Percentiles rank a stretch among this genome's conserved stretches.
Evolutionary conservation across 2,888 invertebrate species (phyloP).

Genomic region (Calameuta filiformis): DNA sequence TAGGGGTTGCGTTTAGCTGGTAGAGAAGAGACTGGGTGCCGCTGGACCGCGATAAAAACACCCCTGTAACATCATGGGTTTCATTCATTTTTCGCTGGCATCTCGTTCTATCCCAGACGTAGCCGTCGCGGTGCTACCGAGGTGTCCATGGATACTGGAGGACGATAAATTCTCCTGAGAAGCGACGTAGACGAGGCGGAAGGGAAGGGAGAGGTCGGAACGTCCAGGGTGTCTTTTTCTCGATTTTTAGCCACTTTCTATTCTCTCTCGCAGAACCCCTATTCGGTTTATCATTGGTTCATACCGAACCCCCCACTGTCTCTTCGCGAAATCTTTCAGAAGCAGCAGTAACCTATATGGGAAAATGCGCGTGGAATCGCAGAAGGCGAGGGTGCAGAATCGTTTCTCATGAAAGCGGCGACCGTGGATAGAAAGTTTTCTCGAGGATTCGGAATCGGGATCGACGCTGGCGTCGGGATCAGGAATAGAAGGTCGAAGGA

Average conservation of each 20-base stretch:
- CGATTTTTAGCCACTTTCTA: neutral
- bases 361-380: neutral
- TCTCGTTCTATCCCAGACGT: neutral
- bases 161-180: neutral
- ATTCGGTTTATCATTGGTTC: neutral
- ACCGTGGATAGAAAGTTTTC: neutral
- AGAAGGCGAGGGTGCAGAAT: neutral
- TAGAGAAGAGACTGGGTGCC: neutral
- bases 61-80: slow-evolving; percentile 1
- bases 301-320: neutral
- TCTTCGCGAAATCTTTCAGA: neutral
- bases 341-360: neutral
- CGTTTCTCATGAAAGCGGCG: neutral
- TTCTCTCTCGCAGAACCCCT: neutral
- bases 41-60: slow-evolving; percentile 42
- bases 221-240: neutral
- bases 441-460: slow-evolving; percentile 36
- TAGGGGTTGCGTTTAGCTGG: neutral
- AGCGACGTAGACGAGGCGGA: neutral
- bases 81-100: neutral
- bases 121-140: neutral
- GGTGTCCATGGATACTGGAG: neutral
- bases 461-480: slow-evolving; percentile 55
- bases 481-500: slow-evolving; percentile 59
- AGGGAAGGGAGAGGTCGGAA: neutral